phyloP scores from a whole-genome alignment of 2,888 invertebrate genomes.

The Cecidostiba fungosa region DNA sequence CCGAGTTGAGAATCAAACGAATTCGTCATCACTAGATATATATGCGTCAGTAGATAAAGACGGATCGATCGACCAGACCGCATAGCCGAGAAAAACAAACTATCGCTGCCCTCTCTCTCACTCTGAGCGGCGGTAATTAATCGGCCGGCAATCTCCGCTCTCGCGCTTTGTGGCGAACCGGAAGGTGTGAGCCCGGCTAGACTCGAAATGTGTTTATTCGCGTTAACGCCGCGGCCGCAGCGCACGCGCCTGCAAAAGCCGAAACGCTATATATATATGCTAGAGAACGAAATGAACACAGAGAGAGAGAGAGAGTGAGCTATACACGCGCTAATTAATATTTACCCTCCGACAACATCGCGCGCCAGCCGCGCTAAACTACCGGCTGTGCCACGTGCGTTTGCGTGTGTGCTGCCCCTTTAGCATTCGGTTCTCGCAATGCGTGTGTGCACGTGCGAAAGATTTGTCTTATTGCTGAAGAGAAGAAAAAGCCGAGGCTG shows the following conservation, averaged over 20 bases:
- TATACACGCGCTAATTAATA: conserved; percentile 77
- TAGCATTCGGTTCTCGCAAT: neutral
- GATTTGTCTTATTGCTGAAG: neutral
- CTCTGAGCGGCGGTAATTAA: conserved; percentile 60
- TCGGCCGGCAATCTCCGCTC: conserved; percentile 59
- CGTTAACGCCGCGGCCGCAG: conserved; percentile 74
- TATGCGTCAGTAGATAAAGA: neutral
- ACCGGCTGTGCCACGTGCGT: conserved; percentile 36
- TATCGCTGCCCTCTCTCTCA: conserved; percentile 49
- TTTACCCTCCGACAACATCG: conserved; percentile 78
- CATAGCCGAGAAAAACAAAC: conserved; percentile 11
- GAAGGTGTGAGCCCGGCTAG: conserved; percentile 73
- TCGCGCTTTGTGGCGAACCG: conserved; percentile 63
- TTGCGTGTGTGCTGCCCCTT: neutral
- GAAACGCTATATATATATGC: conserved; percentile 47
- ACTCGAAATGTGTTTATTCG: conserved; percentile 75
- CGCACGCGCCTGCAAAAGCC: conserved; percentile 52
- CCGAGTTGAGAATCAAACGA: neutral
- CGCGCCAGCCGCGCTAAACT: conserved; percentile 69
- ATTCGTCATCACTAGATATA: no score
- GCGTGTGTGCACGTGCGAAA: neutral
- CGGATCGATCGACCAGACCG: neutral
- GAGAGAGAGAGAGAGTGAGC: conserved; percentile 26
- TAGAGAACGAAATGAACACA: conserved; percentile 58
- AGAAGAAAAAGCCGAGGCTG: neutral